Evolutionary conservation across 1,140 invertebrate genomes (phyloP).

Genomic region (Megalonaias nervosa): DNA sequence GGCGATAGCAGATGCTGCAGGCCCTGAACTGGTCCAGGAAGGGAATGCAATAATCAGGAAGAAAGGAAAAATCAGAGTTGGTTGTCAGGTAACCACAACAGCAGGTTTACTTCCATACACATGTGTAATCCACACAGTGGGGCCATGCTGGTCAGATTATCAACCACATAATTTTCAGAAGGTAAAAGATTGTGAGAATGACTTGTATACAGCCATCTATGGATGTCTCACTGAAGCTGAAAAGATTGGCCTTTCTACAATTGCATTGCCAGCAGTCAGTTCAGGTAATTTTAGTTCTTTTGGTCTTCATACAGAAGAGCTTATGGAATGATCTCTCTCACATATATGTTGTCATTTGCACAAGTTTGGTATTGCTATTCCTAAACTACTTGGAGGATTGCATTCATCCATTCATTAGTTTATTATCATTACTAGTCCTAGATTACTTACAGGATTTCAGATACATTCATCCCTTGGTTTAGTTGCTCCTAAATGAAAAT

Average conservation of each 20-base stretch:
- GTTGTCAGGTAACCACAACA: slow-evolving; percentile 27
- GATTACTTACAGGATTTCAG: too few relatives aligned
- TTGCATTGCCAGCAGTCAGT: slow-evolving; percentile 24
- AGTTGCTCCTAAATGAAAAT: too few relatives aligned
- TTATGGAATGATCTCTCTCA: too few relatives aligned
- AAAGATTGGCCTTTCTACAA: background rate
- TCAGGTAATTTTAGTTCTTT: background rate
- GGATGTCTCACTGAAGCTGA: slow-evolving; percentile 5
- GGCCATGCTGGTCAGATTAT: slow-evolving; percentile 13
- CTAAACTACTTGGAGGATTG: too few relatives aligned
- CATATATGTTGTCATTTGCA: too few relatives aligned
- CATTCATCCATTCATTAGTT: too few relatives aligned
- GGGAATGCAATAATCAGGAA: slow-evolving; percentile 27
- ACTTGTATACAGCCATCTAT: background rate
- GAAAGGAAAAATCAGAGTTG: slow-evolving; percentile 30
- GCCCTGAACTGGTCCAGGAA: slow-evolving; percentile 30
- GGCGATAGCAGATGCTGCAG: slow-evolving; percentile 76
- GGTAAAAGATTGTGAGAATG: background rate
- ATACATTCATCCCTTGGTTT: too few relatives aligned
- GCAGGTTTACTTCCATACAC: slow-evolving; percentile 15
- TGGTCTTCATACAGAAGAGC: too few relatives aligned
- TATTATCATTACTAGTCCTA: too few relatives aligned
- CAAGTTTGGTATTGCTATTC: too few relatives aligned
- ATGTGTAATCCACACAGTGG: slow-evolving; percentile 9
- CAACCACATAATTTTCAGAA: background rate